Evolutionary conservation across 2,888 invertebrate species (phyloP).

Genomic region (Drosophila trichaetosa): DNA sequence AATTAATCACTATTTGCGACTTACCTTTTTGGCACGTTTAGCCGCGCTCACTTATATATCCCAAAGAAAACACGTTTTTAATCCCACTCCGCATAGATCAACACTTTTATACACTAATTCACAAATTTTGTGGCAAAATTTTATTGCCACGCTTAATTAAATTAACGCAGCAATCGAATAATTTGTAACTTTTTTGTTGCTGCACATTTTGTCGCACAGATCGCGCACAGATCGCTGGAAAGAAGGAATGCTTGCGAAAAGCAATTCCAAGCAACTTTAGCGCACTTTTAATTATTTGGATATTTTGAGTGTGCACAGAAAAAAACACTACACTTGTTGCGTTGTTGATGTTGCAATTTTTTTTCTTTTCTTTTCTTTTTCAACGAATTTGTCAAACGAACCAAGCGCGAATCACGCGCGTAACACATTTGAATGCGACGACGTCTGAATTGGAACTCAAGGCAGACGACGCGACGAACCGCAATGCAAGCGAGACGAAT

Average conservation of each 20-base stretch:
- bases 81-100: conserved; percentile 33
- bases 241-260: conserved; percentile 22
- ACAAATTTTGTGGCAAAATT: conserved; percentile 14
- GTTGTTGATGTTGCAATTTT: conserved; percentile 56
- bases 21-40: conserved; percentile 54
- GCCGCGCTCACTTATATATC: conserved; percentile 40
- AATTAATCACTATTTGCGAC: conserved; percentile 38
- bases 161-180: conserved; percentile 59
- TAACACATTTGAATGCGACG: conserved; percentile 53
- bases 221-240: conserved; percentile 35
- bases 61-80: conserved; percentile 45
- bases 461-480: conserved; percentile 28
- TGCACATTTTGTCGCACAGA: conserved; percentile 53
- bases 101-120: conserved; percentile 17
- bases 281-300: conserved; percentile 18
- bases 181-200: conserved; percentile 48
- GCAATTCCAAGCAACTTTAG: conserved; percentile 17
- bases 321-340: conserved; percentile 56
- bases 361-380: conserved; percentile 44
- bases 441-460: conserved; percentile 58
- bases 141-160: conserved; percentile 62
- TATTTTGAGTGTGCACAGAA: conserved; percentile 30
- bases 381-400: conserved; percentile 56
- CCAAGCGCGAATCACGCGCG: conserved; percentile 55
- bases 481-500: conserved; percentile 46